Percentiles rank a stretch among this genome's conserved stretches.
phyloP scores from a whole-genome alignment of 2,888 invertebrate genomes.

The Cryptocheilus praepositus region DNA sequence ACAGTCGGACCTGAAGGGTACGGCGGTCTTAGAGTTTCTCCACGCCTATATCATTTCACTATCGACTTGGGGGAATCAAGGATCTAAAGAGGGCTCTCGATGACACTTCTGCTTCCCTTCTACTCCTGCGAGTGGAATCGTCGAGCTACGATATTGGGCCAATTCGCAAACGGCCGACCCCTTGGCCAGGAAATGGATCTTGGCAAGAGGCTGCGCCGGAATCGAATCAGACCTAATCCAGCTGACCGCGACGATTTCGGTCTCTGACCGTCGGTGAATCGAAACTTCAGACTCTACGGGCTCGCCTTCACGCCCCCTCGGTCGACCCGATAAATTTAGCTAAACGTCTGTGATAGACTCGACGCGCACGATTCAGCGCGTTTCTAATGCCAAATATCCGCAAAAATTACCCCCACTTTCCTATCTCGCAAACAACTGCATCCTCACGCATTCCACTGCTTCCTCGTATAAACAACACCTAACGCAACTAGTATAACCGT shows the following conservation, averaged over 20 bases:
- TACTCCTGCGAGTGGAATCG: conserved; percentile 27
- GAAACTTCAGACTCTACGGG: conserved; percentile 36
- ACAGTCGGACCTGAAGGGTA: conserved; percentile 1
- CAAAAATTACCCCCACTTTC: too few species aligned
- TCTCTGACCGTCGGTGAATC: conserved; percentile 34
- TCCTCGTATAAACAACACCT: too few species aligned
- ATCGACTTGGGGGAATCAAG: conserved; percentile 40
- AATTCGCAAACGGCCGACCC: conserved; percentile 52
- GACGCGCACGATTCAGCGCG: too few species aligned
- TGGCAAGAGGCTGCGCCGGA: conserved; percentile 53
- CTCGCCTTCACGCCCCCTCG: conserved; percentile 35
- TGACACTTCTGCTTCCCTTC: conserved; percentile 41
- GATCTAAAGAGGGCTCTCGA: conserved; percentile 47
- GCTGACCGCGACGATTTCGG: conserved; percentile 55
- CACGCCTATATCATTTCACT: conserved; percentile 47
- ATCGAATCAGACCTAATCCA: conserved; percentile 58
- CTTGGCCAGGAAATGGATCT: conserved; percentile 54
- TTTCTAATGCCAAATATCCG: too few species aligned
- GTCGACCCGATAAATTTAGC: conserved; percentile 30
- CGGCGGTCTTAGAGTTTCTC: conserved; percentile 9
- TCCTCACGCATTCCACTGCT: too few species aligned
- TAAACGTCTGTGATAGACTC: too few species aligned
- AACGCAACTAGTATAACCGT: too few species aligned
- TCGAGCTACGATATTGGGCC: conserved; percentile 49
- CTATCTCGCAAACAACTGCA: too few species aligned